Conservation (phyloP, 2,888 invertebrate species). For the Nomada flava region DNA sequence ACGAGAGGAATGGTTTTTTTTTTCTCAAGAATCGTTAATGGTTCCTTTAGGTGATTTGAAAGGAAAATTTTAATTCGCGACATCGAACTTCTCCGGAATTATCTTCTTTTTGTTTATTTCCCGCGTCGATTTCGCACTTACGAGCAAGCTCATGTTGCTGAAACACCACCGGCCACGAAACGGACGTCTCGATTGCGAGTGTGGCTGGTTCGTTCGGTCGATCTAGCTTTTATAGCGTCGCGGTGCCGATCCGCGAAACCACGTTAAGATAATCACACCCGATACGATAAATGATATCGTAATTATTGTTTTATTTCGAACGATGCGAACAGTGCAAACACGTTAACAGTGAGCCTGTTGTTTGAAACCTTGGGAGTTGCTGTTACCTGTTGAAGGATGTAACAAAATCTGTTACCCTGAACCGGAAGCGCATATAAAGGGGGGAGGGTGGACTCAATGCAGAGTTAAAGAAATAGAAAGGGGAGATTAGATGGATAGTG, state of each 20-base stretch:
- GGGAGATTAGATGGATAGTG: too few relatives aligned
- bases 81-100: too few relatives aligned
- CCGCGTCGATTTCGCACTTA: constrained; percentile 62
- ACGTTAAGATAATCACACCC: constrained; percentile 41
- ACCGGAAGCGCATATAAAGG: too few relatives aligned
- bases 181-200: constrained; percentile 67
- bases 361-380: too few relatives aligned
- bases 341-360: neutral
- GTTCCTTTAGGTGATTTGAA: too few relatives aligned
- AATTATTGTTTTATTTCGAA: constrained; percentile 48
- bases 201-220: constrained; percentile 62
- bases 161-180: constrained; percentile 66
- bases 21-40: too few relatives aligned
- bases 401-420: too few relatives aligned
- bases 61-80: too few relatives aligned
- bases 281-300: constrained; percentile 40
- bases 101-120: neutral
- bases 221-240: constrained; percentile 73
- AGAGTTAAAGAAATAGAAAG: too few relatives aligned
- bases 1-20: too few relatives aligned
- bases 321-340: constrained; percentile 1
- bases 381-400: too few relatives aligned
- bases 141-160: constrained; percentile 69
- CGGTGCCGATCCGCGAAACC: constrained; percentile 57
- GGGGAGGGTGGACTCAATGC: too few relatives aligned